Evolutionary conservation across 2,797 vertebrate species (phyloP).

Genomic region (Galago senegalensis): DNA sequence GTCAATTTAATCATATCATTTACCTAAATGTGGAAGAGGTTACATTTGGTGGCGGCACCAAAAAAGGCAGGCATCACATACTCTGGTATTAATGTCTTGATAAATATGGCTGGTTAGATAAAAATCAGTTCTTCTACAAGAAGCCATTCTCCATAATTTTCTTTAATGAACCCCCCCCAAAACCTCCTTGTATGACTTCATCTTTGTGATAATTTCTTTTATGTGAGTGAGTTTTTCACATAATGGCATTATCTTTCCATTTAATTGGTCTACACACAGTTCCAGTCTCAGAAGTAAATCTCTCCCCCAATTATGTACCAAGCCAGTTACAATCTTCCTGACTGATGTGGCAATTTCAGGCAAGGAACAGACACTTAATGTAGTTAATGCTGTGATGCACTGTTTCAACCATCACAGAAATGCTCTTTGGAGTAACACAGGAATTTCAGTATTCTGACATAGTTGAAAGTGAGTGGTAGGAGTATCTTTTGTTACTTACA

Average conservation of each 20-base stretch:
- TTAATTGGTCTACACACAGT: neutral
- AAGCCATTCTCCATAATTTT: neutral
- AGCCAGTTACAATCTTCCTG: neutral
- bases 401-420: neutral
- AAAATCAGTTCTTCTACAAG: neutral
- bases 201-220: neutral
- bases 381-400: neutral
- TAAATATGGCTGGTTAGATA: neutral
- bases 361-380: neutral
- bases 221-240: neutral
- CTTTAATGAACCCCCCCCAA: neutral
- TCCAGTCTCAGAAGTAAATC: neutral
- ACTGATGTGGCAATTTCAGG: neutral
- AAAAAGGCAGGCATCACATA: neutral
- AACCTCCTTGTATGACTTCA: neutral
- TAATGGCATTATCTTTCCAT: neutral
- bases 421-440: neutral
- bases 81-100: neutral
- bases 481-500: neutral
- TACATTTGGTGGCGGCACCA: neutral
- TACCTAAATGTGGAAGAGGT: neutral
- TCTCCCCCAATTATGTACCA: neutral
- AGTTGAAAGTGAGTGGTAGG: neutral
- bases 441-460: neutral
- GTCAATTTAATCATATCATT: neutral